Conservation (phyloP, 2,888 invertebrate species). For the Aspidapion aeneum region DNA sequence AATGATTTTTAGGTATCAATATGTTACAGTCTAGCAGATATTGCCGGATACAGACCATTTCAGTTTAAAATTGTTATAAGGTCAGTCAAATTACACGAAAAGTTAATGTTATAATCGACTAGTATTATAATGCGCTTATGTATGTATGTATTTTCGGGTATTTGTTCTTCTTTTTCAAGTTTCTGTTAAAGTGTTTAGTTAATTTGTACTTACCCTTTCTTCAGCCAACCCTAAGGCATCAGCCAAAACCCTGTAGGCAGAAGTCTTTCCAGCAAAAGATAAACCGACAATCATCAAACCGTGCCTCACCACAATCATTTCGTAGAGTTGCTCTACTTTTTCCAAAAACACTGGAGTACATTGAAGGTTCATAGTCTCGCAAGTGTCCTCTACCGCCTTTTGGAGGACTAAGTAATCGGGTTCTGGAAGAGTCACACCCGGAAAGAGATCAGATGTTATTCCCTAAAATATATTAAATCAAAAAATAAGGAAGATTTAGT, state of each 20-base stretch:
- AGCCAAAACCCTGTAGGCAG: slow-evolving; percentile 79
- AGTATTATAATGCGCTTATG: too few species aligned
- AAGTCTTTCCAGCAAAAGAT: slow-evolving; percentile 92
- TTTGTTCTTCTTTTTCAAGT: too few species aligned
- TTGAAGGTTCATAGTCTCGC: slow-evolving; percentile 73
- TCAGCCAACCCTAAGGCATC: slow-evolving; percentile 73
- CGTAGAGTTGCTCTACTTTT: slow-evolving; percentile 86
- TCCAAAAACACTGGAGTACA: slow-evolving; percentile 82
- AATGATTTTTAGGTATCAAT: too few species aligned
- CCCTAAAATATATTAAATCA: slow-evolving; percentile 58
- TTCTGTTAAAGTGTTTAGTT: too few species aligned
- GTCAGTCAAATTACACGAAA: too few species aligned
- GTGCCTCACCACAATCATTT: slow-evolving; percentile 93
- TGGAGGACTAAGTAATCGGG: slow-evolving; percentile 77
- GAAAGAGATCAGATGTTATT: slow-evolving; percentile 92
- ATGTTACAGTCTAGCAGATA: too few species aligned
- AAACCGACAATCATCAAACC: slow-evolving; percentile 92
- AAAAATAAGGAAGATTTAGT: neutral
- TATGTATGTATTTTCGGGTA: too few species aligned
- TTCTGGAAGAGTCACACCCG: slow-evolving; percentile 72
- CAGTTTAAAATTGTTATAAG: too few species aligned
- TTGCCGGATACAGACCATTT: too few species aligned
- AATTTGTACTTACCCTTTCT: slow-evolving; percentile 64
- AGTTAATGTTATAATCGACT: too few species aligned
- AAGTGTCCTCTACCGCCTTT: slow-evolving; percentile 60